These are phyloP conservation scores for Idaea biselata DNA, from an alignment of 2,888 invertebrate genomes.

Conservation along the genomic window DNA sequence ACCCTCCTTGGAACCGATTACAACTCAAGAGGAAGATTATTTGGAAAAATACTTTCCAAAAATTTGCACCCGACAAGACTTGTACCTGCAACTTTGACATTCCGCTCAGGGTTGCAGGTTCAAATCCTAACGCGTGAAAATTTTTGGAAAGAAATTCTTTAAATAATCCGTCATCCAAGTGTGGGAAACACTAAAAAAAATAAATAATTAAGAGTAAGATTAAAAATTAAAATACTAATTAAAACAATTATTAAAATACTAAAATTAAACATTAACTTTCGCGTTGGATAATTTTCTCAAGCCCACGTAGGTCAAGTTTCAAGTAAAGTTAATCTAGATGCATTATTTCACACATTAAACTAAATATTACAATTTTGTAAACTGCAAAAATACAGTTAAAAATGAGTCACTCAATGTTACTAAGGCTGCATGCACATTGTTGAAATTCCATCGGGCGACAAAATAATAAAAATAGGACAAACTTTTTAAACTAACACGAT, in stretches of 20 bases:
- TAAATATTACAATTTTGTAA: conserved; percentile 21
- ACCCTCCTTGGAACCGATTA: too few relatives aligned
- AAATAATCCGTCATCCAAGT: too few relatives aligned
- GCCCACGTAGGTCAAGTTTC: not conserved
- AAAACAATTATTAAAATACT: not conserved
- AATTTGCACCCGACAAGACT: too few relatives aligned
- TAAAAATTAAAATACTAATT: not conserved
- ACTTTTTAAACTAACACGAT: too few relatives aligned
- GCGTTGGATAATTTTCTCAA: not conserved
- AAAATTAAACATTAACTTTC: not conserved
- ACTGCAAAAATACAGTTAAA: conserved; percentile 58
- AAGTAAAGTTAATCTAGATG: not conserved
- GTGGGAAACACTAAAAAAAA: too few relatives aligned
- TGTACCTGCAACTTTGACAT: too few relatives aligned
- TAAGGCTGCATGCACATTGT: not conserved
- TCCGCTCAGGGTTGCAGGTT: too few relatives aligned
- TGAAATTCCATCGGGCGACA: not conserved
- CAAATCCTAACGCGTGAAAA: too few relatives aligned
- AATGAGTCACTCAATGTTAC: conserved; percentile 46
- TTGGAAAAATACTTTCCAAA: too few relatives aligned
- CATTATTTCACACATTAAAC: not conserved
- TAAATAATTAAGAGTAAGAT: too few relatives aligned
- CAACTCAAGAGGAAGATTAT: too few relatives aligned
- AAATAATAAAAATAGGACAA: not conserved
- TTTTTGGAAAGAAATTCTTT: too few relatives aligned